A percentile compares a stretch with the other conserved stretches of the same genome.
Evolutionary conservation across 2,113 vertebrate species (phyloP).

Genomic region (Rhombomys opimus): DNA sequence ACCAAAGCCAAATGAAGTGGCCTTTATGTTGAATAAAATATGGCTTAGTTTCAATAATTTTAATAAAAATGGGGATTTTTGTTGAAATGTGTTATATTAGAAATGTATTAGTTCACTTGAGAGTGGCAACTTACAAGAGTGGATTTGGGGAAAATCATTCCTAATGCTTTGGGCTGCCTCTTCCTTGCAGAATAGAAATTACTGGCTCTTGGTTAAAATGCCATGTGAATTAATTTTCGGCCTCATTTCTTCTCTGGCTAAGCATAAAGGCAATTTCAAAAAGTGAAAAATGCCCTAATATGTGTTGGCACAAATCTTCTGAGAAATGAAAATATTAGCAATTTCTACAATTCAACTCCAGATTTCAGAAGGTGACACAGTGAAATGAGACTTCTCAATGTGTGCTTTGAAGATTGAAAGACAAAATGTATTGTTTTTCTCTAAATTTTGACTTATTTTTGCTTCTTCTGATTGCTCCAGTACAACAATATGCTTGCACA

Average conservation of each 20-base stretch:
- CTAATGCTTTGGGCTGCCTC: conserved; percentile 58
- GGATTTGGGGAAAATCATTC: conserved; percentile 64
- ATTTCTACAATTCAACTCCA: conserved; percentile 60
- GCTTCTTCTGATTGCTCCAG: conserved; percentile 35
- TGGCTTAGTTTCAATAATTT: conserved; percentile 1
- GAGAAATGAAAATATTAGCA: conserved; percentile 64
- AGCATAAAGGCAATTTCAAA: conserved; percentile 75
- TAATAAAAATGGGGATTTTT: conserved; percentile 47
- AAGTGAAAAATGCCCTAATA: conserved; percentile 68
- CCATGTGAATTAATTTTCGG: conserved; percentile 81
- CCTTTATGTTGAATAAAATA: conserved; percentile 28
- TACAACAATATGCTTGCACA: conserved; percentile 30
- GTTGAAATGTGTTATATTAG: conserved; percentile 34
- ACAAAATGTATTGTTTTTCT: conserved; percentile 46
- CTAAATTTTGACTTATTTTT: conserved; percentile 18
- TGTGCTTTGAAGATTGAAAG: conserved; percentile 34
- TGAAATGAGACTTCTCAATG: conserved; percentile 4
- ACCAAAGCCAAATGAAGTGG: conserved; percentile 25
- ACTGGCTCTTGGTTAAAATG: conserved; percentile 80
- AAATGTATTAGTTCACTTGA: conserved; percentile 53
- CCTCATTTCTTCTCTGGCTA: conserved; percentile 78
- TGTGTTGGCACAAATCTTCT: conserved; percentile 70
- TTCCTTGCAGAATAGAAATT: conserved; percentile 72
- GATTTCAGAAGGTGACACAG: conserved; percentile 38
- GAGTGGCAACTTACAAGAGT: conserved; percentile 42